These are phyloP conservation scores for Ormyrus rosae DNA, from an alignment of 2,888 invertebrate species.

Conservation along the genomic window DNA sequence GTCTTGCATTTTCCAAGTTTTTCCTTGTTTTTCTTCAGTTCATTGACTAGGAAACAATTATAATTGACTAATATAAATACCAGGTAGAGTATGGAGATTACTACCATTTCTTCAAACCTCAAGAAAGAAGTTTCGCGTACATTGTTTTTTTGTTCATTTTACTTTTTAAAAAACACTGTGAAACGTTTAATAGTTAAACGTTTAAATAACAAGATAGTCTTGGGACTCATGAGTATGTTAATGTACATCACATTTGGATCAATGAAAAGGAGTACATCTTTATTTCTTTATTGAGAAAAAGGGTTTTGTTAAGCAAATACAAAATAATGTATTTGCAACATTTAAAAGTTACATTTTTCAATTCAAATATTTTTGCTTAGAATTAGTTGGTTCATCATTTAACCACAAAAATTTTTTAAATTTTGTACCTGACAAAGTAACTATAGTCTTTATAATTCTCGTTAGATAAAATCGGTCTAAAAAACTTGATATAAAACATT, in stretches of 20 bases:
- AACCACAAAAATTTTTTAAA: too few relatives aligned
- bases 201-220: slow-evolving; percentile 36
- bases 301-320: too few relatives aligned
- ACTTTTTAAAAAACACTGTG: slow-evolving; percentile 20
- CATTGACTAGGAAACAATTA: slow-evolving; percentile 63
- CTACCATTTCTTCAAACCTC: slow-evolving; percentile 12
- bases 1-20: slow-evolving; percentile 13
- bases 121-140: slow-evolving; percentile 9
- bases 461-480: slow-evolving; percentile 14
- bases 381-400: too few relatives aligned
- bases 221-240: slow-evolving; percentile 39
- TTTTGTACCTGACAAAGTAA: too few relatives aligned
- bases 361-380: too few relatives aligned
- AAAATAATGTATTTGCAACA: too few relatives aligned
- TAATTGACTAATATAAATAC: slow-evolving; percentile 66
- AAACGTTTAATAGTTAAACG: slow-evolving; percentile 21
- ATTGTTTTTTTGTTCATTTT: slow-evolving; percentile 12
- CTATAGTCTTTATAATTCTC: too few relatives aligned
- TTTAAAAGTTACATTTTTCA: too few relatives aligned
- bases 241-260: slow-evolving; percentile 22
- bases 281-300: neutral
- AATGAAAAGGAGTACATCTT: neutral
- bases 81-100: slow-evolving; percentile 59
- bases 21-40: slow-evolving; percentile 27
- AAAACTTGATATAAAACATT: slow-evolving; percentile 35